Conservation (phyloP, 2,797 vertebrate species). For the Ctenochaetus hawaiiensis region DNA sequence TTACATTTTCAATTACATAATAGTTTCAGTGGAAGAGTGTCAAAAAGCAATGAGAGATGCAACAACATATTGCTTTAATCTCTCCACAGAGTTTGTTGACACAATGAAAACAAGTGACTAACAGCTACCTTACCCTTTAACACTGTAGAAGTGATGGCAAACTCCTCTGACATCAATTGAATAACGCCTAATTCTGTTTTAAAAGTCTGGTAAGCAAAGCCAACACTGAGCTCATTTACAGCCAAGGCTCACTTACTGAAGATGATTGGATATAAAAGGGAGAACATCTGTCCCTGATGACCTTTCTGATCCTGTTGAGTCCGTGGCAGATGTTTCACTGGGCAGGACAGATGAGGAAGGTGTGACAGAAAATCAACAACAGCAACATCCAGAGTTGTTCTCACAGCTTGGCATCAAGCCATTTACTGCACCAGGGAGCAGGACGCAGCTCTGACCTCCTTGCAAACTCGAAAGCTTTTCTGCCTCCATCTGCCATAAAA, state of each 20-base stretch:
- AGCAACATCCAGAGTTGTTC: slow-evolving; percentile 48
- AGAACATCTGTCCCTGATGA: slow-evolving; percentile 47
- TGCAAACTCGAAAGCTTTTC: slow-evolving; percentile 54
- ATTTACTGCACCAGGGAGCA: slow-evolving; percentile 68
- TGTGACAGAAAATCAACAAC: slow-evolving; percentile 69
- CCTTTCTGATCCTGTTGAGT: slow-evolving; percentile 44
- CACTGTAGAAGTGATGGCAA: not conserved
- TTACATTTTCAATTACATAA: not conserved
- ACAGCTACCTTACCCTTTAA: not conserved
- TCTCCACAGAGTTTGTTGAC: not conserved
- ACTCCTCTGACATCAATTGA: not conserved
- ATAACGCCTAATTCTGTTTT: slow-evolving; percentile 7
- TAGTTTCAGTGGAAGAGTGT: not conserved
- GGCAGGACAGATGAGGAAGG: slow-evolving; percentile 56
- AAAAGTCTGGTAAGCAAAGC: slow-evolving; percentile 21
- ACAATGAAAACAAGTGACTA: not conserved
- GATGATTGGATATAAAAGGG: slow-evolving; percentile 37
- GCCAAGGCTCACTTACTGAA: slow-evolving; percentile 43
- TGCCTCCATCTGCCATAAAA: slow-evolving; percentile 63
- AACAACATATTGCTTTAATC: not conserved
- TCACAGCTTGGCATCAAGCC: slow-evolving; percentile 53
- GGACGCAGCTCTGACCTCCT: slow-evolving; percentile 65
- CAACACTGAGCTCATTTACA: slow-evolving; percentile 24
- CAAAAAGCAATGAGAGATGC: not conserved
- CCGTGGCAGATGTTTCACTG: slow-evolving; percentile 60